A percentile compares a stretch with the other conserved stretches of the same genome.
Conservation (phyloP, 1,140 invertebrate genomes). For the Heliconius congener region DNA sequence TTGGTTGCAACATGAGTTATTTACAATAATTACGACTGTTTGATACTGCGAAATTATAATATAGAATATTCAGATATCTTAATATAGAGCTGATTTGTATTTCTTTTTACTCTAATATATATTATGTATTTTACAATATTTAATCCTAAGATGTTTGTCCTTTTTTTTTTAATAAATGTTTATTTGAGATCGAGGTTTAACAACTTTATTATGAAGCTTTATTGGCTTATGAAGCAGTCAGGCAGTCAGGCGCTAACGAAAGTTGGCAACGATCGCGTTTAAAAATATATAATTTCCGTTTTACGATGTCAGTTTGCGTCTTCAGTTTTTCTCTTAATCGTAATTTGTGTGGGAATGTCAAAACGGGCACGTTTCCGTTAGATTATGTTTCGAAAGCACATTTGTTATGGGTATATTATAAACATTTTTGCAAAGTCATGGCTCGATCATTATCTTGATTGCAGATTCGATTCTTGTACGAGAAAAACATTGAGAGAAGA, state of each 20-base stretch:
- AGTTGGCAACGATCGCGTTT: conserved; percentile 12
- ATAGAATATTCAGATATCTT: too few relatives aligned
- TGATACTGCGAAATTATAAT: not conserved
- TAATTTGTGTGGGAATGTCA: conserved; percentile 10
- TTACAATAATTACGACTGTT: not conserved
- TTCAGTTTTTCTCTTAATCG: conserved; percentile 24
- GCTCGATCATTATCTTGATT: not conserved
- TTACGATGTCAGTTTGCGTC: conserved; percentile 17
- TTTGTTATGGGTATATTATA: not conserved
- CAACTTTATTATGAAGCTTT: not conserved
- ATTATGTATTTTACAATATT: too few relatives aligned
- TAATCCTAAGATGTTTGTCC: too few relatives aligned
- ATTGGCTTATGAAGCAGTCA: not conserved
- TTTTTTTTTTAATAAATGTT: too few relatives aligned
- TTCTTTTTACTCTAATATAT: too few relatives aligned
- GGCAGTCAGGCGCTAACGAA: not conserved
- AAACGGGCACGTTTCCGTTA: conserved; percentile 12
- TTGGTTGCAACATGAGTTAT: not conserved
- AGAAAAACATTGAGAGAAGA: not conserved
- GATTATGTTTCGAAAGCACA: not conserved
- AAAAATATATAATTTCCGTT: conserved; percentile 21
- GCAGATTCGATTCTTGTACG: not conserved
- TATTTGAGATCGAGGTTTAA: too few relatives aligned
- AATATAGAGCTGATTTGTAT: not conserved
- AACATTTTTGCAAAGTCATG: not conserved